Conservation (phyloP, 1,140 invertebrate genomes). For the Sitobion miscanthi region DNA sequence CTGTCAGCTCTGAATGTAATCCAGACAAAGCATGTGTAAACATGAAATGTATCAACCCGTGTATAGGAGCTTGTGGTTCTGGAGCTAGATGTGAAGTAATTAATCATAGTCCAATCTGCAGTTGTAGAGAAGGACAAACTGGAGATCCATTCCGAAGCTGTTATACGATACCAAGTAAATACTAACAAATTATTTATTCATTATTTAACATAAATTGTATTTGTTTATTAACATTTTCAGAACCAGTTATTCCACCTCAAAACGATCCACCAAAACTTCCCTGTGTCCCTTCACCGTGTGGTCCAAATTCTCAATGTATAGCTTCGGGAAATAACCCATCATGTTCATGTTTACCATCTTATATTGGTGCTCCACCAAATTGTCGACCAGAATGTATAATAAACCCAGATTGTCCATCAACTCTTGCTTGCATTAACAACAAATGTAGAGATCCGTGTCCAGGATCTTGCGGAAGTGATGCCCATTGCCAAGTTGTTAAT, state of each 20-base stretch:
- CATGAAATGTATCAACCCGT: constrained; percentile 86
- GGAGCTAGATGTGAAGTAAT: constrained; percentile 84
- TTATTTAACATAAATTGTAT: background rate
- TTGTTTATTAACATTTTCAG: background rate
- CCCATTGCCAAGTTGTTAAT: constrained; percentile 77
- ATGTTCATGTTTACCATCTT: constrained; percentile 73
- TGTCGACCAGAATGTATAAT: constrained; percentile 70
- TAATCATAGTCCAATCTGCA: constrained; percentile 84
- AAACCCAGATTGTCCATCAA: constrained; percentile 77
- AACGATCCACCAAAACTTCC: constrained; percentile 66
- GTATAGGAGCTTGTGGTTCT: constrained; percentile 80
- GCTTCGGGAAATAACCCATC: constrained; percentile 72
- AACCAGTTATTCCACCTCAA: constrained; percentile 58
- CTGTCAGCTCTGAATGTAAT: constrained; percentile 81
- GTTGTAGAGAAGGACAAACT: constrained; percentile 78
- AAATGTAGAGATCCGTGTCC: constrained; percentile 79
- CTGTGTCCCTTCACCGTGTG: constrained; percentile 80
- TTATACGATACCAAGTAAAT: constrained; percentile 67
- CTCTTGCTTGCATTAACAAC: constrained; percentile 76
- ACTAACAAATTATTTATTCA: background rate
- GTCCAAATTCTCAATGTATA: constrained; percentile 79
- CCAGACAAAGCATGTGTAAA: constrained; percentile 79
- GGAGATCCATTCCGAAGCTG: constrained; percentile 86
- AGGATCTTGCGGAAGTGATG: constrained; percentile 77
- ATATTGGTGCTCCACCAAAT: constrained; percentile 69